phyloP scores from a whole-genome alignment of 2,113 vertebrate genomes.

The Sarotherodon lohbergeri region DNA sequence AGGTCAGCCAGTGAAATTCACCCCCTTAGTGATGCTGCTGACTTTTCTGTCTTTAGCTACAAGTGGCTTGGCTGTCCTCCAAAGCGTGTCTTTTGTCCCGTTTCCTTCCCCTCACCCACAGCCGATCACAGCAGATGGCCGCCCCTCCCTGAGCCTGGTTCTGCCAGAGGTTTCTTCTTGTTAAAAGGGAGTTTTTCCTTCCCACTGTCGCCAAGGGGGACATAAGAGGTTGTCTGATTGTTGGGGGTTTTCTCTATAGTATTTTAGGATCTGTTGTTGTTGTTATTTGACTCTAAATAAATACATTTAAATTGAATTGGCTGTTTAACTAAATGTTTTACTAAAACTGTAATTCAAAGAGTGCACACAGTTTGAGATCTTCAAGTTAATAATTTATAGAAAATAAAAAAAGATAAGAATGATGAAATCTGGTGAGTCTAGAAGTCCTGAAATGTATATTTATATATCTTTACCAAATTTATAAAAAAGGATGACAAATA shows the following conservation, averaged over 20 bases:
- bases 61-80: not conserved
- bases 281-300: not conserved
- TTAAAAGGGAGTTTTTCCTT: not conserved
- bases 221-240: not conserved
- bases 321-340: not conserved
- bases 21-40: not conserved
- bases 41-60: not conserved
- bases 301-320: not conserved
- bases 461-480: rapidly evolving
- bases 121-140: not conserved
- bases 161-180: not conserved
- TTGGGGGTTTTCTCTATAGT: not conserved
- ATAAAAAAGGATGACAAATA: not conserved
- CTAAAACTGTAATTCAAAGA: not conserved
- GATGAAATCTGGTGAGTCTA: not conserved
- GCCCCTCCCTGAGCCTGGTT: not conserved
- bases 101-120: not conserved
- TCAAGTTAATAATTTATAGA: not conserved
- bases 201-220: rapidly evolving
- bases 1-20: not conserved
- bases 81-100: rapidly evolving
- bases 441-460: not conserved
- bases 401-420: not conserved
- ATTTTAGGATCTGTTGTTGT: not conserved
- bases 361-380: not conserved